Base-by-base conservation (phyloP, 2,113 vertebrate species). In the Ameiurus melas region DNA sequence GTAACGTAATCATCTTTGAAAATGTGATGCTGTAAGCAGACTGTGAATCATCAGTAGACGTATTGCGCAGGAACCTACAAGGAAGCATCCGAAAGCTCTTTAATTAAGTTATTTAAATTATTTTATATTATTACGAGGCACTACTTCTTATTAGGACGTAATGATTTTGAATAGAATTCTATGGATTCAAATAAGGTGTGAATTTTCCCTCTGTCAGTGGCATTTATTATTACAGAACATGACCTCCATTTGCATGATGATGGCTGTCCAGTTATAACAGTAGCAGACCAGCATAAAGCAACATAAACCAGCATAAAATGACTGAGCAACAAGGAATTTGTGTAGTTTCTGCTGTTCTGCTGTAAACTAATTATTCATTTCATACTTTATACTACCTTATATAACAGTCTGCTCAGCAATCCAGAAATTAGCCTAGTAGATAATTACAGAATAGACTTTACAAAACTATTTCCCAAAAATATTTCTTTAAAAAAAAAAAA, bases 11-110 rank as follows among this genome's bases (percentile, higher is more conserved):
- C 39, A 0, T 83, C 82, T 68, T 66, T 68, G 36, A 27, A 66
- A 83, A 83, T 47, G 16, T 83, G 60, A 83, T 83, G 58, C 1
- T 27, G 33, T 47, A 83, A 83, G 60, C 60, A 83, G 82, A 83
- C 58, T 12, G 82, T 39, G 36, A 27, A 83, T 62, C 33, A 62
- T 64, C 51, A 3, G 53, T 81, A 57, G 5, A 57, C 17, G 47
- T 19, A 53, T 12, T 22, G 7, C 10, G 36, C 55, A 57, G 78
- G 78, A 60, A 33, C 27, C 30, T 83, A 82, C 57, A 60, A 60
- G 14, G 3, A 77, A 30, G 19, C 39, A 16, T 43, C 81, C 9
- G 39, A n/a, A 83, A 25, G 13, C 22, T 64, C 36, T 83, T 83
- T 64, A 47, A 83, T n/a, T 6, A 36, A 36, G 36, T 36, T 36